Conservation (phyloP, 2,888 invertebrate species). For the Hydrotaea cyrtoneurina region DNA sequence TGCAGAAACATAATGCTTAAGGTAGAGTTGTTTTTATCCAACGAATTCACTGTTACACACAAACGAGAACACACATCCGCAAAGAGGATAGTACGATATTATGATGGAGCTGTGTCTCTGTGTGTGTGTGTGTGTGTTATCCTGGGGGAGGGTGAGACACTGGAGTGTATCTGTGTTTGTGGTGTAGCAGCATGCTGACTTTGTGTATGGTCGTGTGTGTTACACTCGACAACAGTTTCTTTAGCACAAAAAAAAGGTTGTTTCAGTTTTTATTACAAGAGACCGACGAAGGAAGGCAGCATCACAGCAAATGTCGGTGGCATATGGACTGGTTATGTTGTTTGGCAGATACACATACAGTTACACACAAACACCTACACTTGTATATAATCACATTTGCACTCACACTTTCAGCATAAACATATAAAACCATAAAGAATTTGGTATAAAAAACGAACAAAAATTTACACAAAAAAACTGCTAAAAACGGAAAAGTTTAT, state of each 20-base stretch:
- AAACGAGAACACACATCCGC: no score
- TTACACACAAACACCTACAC: background rate
- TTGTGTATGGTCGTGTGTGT: background rate
- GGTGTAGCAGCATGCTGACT: no score
- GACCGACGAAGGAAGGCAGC: background rate
- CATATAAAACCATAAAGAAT: constrained; percentile 47
- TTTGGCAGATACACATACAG: background rate
- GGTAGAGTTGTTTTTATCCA: constrained; percentile 39
- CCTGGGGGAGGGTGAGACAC: no score
- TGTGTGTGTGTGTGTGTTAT: background rate
- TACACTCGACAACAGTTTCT: constrained; percentile 8
- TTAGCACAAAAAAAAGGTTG: constrained; percentile 45
- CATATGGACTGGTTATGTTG: constrained; percentile 54
- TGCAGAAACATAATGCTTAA: constrained; percentile 42
- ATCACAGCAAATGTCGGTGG: constrained; percentile 45
- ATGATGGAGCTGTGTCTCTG: constrained; percentile 41
- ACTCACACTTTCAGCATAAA: background rate
- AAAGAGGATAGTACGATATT: constrained; percentile 20
- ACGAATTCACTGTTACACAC: background rate
- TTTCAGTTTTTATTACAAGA: constrained; percentile 56
- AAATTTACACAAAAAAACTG: background rate
- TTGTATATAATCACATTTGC: constrained; percentile 2
- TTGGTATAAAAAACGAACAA: constrained; percentile 49
- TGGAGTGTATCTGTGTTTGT: no score
- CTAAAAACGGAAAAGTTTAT: constrained; percentile 37